These are phyloP conservation scores for Orientallactaga bullata DNA, from an alignment of 2,113 vertebrate genomes.

Conservation along the genomic window DNA sequence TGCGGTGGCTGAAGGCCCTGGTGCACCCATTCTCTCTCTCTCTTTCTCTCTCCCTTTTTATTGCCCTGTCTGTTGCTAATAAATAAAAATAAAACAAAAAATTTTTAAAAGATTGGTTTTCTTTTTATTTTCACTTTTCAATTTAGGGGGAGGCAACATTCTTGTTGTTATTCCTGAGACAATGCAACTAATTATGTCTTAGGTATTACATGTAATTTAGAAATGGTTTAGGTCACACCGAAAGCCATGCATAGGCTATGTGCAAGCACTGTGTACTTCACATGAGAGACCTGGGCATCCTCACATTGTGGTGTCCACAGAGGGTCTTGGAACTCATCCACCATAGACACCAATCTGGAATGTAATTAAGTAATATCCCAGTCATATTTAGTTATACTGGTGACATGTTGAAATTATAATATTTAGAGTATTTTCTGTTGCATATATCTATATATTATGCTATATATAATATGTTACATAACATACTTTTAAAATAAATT, in stretches of 20 bases:
- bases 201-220: neutral
- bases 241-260: no score
- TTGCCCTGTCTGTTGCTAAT: no score
- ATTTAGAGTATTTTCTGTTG: neutral
- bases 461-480: no score
- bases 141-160: neutral
- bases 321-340: neutral
- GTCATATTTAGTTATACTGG: neutral
- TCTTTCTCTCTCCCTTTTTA: no score
- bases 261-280: neutral
- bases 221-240: neutral
- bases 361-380: neutral
- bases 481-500: neutral
- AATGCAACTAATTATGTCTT: neutral
- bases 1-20: no score
- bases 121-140: neutral
- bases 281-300: neutral
- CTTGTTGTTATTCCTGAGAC: neutral
- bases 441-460: no score
- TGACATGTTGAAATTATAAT: neutral
- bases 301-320: neutral
- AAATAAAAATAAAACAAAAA: no score
- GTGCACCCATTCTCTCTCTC: no score
- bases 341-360: neutral
- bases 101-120: constrained; percentile 72